Conservation (phyloP, 2,888 invertebrate genomes). For the Andrena camellia region DNA sequence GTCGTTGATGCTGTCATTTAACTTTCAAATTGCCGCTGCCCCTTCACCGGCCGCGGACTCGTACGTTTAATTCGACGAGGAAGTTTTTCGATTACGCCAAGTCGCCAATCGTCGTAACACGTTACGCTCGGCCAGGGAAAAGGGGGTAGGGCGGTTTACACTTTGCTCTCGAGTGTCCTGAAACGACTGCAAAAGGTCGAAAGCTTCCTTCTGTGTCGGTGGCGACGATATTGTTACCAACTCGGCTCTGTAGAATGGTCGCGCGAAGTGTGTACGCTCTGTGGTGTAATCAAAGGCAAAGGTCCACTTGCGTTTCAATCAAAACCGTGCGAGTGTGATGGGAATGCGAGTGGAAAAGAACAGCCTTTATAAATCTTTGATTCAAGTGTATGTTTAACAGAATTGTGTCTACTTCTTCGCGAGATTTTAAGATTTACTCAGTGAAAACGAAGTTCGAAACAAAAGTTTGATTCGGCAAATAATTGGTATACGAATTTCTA, state of each 20-base stretch:
- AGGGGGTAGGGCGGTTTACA: constrained; percentile 11
- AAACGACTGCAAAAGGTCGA: constrained; percentile 38
- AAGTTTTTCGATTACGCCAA: constrained; percentile 57
- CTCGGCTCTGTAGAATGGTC: not conserved
- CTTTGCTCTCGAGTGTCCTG: constrained; percentile 20
- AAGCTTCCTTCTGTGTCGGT: constrained; percentile 23
- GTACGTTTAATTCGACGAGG: constrained; percentile 48
- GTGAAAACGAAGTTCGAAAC: too few relatives aligned
- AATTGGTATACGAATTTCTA: too few relatives aligned
- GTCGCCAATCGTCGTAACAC: constrained; percentile 54
- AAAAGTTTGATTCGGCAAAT: too few relatives aligned
- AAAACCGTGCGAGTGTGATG: not conserved
- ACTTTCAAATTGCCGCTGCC: constrained; percentile 49
- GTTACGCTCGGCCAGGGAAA: constrained; percentile 18
- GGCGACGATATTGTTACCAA: constrained; percentile 40
- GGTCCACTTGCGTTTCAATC: not conserved
- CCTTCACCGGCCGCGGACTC: not conserved
- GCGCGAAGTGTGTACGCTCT: not conserved
- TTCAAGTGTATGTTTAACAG: too few relatives aligned
- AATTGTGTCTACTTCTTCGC: too few relatives aligned
- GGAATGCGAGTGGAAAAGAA: not conserved
- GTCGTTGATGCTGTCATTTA: constrained; percentile 55
- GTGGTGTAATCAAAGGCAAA: not conserved
- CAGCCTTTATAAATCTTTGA: too few relatives aligned
- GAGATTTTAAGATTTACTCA: too few relatives aligned